Evolutionary conservation across 2,888 invertebrate genomes (phyloP), one percentile per base, ranked within the genome.

Genomic region (Bedellia somnulentella): DNA sequence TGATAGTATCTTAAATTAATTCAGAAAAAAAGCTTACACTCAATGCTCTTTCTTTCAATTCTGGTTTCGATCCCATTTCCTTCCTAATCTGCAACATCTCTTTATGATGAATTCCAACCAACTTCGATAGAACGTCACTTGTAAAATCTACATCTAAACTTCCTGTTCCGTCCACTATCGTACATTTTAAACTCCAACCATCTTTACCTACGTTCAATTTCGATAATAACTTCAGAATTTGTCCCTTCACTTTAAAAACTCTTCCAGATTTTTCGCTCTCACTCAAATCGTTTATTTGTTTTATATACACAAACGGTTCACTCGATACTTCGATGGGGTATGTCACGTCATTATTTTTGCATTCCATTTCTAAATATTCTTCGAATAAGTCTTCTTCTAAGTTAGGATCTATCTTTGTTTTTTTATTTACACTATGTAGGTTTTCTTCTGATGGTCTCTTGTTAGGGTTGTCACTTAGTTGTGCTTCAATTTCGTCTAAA

Each of bases 81-180:
- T 55, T 64, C 32, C 64, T 73, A 35, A 77, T 44, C 15, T 47
- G 46, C n/a, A 52, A 62, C 62, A 76, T 71, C 36, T 75, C 61
- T 23, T 54, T 50, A 0, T 79, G 75, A 1, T 73, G 63, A 34
- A 59, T 66, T 1, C 78, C 80, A 1, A 77, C 70, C 31, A 80
- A 45, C 28, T 67, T 57, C 0, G 79, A 62, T 1, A 81, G 52
- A 8, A 84, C 77, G 41, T 79, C 66, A 36, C 79, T 79, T 1
- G 80, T 70, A 30, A 86, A 75, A 11, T 68, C 64, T 2, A 80
- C 79, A 29, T 79, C 70, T 10, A 85, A 38, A 29, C 53, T 63
- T 2, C 76, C 80, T 4, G 78, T 80, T 11, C 67, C 73, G 50
- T 85, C 85, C 5, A 67, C 63, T 27, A 85, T 55, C 5, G 67